Percentiles rank a stretch among this genome's conserved stretches.
These are phyloP conservation scores for Lateolabrax maculatus DNA, from an alignment of 2,797 vertebrate species.

Conservation along the genomic window DNA sequence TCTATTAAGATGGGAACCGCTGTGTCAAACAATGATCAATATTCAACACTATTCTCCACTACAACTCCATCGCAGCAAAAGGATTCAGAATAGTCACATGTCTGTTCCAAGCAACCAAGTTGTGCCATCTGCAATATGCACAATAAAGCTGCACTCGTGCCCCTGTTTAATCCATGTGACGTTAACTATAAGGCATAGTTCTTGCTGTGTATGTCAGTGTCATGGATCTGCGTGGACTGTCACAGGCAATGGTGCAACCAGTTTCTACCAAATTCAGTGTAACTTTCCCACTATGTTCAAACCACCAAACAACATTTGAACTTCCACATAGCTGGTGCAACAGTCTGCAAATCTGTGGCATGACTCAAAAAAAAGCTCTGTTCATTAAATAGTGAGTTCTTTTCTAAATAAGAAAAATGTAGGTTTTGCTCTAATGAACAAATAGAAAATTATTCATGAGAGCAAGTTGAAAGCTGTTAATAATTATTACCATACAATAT, in stretches of 20 bases:
- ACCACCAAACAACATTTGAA: constrained; percentile 4
- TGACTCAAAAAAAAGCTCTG: not conserved
- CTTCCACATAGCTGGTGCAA: not conserved
- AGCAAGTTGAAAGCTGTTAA: constrained; percentile 1
- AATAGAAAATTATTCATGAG: not conserved
- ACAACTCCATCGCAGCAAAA: not conserved
- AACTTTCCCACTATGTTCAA: not conserved
- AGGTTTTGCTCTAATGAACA: not conserved
- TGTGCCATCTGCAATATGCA: not conserved
- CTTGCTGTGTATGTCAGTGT: not conserved
- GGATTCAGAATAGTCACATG: not conserved
- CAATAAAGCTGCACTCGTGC: not conserved
- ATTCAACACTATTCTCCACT: not conserved
- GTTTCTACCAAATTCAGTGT: not conserved
- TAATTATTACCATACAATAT: not conserved
- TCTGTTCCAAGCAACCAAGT: not conserved
- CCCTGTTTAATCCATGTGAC: not conserved
- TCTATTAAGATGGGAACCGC: not conserved
- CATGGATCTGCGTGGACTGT: not conserved
- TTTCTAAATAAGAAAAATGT: not conserved
- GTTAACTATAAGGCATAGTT: not conserved
- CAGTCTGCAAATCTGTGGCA: constrained; percentile 1
- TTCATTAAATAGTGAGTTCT: not conserved
- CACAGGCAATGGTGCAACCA: not conserved
- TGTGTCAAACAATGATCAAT: not conserved